Conservation (phyloP, 2,888 invertebrate species). For the Epistrophella euchroma region DNA sequence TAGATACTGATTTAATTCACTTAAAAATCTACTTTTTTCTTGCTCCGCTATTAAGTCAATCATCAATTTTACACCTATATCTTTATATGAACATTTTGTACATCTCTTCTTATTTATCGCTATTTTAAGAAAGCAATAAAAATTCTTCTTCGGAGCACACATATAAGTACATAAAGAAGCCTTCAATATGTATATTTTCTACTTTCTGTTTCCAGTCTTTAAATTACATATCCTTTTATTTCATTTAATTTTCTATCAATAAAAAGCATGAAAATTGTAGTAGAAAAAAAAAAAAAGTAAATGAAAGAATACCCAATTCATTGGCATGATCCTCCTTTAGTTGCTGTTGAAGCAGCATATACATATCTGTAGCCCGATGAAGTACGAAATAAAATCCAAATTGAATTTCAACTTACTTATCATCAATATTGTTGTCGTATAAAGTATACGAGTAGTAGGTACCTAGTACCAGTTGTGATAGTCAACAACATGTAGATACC, state of each 20-base stretch:
- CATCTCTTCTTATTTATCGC: not conserved
- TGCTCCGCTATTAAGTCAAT: no score
- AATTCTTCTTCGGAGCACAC: constrained; percentile 32
- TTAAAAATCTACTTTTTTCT: no score
- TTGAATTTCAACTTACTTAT: constrained; percentile 71
- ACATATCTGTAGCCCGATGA: constrained; percentile 17
- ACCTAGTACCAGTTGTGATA: constrained; percentile 18
- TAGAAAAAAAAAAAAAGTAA: constrained; percentile 1
- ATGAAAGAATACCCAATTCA: constrained; percentile 26
- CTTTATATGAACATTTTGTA: not conserved
- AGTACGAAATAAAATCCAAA: constrained; percentile 68
- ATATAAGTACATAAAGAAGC: constrained; percentile 5
- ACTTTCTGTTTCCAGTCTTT: constrained; percentile 31
- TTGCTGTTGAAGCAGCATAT: constrained; percentile 18
- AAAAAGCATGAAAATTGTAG: constrained; percentile 42
- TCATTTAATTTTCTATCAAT: constrained; percentile 68
- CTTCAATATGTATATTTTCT: constrained; percentile 46
- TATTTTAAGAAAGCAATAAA: constrained; percentile 1
- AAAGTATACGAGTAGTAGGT: constrained; percentile 9
- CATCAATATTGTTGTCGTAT: constrained; percentile 58
- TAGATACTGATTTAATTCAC: not conserved
- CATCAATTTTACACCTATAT: not conserved
- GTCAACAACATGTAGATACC: constrained; percentile 8
- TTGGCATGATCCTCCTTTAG: constrained; percentile 44
- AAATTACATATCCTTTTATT: constrained; percentile 53